phyloP scores from a whole-genome alignment of 2,888 invertebrate species.

The Salpingus planirostris region DNA sequence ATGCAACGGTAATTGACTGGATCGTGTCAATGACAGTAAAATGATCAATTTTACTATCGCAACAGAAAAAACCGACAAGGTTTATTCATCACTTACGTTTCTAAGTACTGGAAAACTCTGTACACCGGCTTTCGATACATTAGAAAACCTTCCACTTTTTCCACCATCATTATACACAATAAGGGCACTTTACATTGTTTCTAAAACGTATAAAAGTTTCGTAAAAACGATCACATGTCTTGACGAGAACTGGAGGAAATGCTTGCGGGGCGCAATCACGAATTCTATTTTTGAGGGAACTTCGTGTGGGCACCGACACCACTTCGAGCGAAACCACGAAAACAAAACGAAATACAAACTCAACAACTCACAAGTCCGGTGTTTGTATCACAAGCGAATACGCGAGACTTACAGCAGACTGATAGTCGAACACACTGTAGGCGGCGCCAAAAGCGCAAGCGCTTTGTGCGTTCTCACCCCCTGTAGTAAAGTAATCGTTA shows the following conservation, averaged over 20 bases:
- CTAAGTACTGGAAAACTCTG: constrained; percentile 74
- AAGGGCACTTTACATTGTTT: too few species aligned
- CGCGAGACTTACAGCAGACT: constrained; percentile 17
- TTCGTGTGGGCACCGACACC: constrained; percentile 12
- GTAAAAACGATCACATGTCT: too few species aligned
- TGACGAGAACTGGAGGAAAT: too few species aligned
- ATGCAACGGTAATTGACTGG: too few species aligned
- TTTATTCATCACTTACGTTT: constrained; percentile 82
- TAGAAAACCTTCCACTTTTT: constrained; percentile 70
- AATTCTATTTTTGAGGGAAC: constrained; percentile 11
- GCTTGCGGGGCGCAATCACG: too few species aligned
- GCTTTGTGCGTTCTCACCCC: constrained; percentile 11
- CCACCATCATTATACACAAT: constrained; percentile 62
- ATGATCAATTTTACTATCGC: too few species aligned
- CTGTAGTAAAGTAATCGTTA: constrained; percentile 17
- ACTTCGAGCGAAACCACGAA: too few species aligned
- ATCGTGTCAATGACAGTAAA: too few species aligned
- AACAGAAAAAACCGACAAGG: too few species aligned
- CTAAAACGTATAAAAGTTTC: too few species aligned
- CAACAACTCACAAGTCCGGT: constrained; percentile 6
- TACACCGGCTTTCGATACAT: constrained; percentile 73
- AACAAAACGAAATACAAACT: too few species aligned
- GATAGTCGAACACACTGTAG: constrained; percentile 15
- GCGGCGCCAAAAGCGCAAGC: constrained; percentile 14
- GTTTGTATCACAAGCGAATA: constrained; percentile 14